Evolutionary conservation across 2,888 invertebrate species (phyloP).

Genomic region (Anarsia innoxiella): DNA sequence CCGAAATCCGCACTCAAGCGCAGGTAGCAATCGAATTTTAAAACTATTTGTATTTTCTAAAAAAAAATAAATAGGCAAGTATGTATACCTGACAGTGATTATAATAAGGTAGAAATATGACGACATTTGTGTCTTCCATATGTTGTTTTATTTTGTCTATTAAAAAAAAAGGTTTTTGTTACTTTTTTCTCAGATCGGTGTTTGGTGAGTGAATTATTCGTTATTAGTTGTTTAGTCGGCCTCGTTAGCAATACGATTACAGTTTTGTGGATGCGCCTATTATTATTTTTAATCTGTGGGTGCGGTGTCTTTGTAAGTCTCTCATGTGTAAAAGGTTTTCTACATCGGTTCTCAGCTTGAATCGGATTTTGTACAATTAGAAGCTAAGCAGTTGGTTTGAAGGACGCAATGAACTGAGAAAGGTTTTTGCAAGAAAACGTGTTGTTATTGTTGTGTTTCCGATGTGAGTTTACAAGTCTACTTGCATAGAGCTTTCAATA

Average conservation of each 20-base stretch:
- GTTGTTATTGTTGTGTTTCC: slow-evolving; percentile 5
- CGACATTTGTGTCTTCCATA: slow-evolving; percentile 55
- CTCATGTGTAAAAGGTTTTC: slow-evolving; percentile 53
- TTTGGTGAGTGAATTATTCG: slow-evolving; percentile 56
- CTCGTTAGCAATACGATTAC: slow-evolving; percentile 54
- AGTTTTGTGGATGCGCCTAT: slow-evolving; percentile 42
- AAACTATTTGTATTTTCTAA: slow-evolving; percentile 70
- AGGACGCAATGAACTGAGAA: slow-evolving; percentile 29
- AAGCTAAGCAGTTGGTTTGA: slow-evolving; percentile 39
- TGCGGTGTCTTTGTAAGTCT: slow-evolving; percentile 33
- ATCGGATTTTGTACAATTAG: slow-evolving; percentile 64
- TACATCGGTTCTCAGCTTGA: slow-evolving; percentile 50
- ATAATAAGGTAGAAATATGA: slow-evolving; percentile 72
- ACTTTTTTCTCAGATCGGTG: slow-evolving; percentile 22
- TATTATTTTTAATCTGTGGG: slow-evolving; percentile 14
- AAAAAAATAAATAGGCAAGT: slow-evolving; percentile 61
- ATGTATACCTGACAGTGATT: slow-evolving; percentile 65
- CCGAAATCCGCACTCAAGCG: slow-evolving; percentile 64
- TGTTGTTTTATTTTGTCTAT: slow-evolving; percentile 49
- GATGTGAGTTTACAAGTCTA: no score
- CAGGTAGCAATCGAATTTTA: slow-evolving; percentile 68
- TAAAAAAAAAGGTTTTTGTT: slow-evolving; percentile 23
- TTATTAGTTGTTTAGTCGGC: slow-evolving; percentile 49
- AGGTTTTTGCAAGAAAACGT: slow-evolving; percentile 12
- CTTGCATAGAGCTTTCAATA: no score